Conservation (phyloP, 2,888 invertebrate species). For the Acronicta leporina region DNA sequence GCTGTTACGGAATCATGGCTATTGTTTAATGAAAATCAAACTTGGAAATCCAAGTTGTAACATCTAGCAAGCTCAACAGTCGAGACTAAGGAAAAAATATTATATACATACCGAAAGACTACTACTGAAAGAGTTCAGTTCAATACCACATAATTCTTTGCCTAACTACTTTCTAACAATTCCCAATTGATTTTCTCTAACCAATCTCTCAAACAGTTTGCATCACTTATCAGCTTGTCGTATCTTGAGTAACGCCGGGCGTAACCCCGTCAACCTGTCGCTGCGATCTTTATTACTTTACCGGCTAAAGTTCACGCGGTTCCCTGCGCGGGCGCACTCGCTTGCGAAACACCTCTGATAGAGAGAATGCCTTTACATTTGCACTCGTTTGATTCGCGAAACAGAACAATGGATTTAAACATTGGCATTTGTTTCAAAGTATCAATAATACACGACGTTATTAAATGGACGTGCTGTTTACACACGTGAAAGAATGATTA, state of each 20-base stretch:
- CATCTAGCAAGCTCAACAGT: no score
- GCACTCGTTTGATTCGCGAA: constrained; percentile 19
- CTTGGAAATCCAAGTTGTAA: no score
- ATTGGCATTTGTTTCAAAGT: constrained; percentile 20
- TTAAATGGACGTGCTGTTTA: background rate
- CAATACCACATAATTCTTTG: background rate
- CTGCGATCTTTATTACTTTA: constrained; percentile 55
- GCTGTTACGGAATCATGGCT: no score
- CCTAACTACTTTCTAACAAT: constrained; percentile 16
- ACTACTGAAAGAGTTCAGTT: no score
- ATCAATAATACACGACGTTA: constrained; percentile 7
- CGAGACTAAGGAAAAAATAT: constrained; percentile 4
- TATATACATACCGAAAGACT: no score
- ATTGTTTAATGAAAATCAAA: no score
- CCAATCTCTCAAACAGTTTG: constrained; percentile 40
- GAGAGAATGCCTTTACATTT: constrained; percentile 35
- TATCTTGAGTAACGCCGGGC: constrained; percentile 37
- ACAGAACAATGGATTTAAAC: constrained; percentile 11
- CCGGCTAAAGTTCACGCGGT: constrained; percentile 71
- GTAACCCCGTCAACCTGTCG: constrained; percentile 67
- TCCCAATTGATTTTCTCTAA: constrained; percentile 28
- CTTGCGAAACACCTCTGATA: constrained; percentile 61
- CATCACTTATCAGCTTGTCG: constrained; percentile 33
- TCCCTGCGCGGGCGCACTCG: constrained; percentile 59
- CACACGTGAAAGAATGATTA: no score